Conservation (phyloP, 2,888 invertebrate species). For the Phengaris arion region DNA sequence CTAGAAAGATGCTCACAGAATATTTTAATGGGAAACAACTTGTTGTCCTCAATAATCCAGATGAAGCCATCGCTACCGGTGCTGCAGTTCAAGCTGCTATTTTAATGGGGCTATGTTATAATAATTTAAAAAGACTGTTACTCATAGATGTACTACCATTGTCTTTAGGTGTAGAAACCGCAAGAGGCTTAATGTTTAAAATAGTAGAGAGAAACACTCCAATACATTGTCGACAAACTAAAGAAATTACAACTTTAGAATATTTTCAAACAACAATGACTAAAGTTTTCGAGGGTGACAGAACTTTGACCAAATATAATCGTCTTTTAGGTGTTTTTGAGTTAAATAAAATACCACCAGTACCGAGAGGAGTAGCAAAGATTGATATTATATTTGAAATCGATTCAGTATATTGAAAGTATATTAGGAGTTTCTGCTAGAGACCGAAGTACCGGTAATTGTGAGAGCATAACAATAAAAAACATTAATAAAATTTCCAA, state of each 20-base stretch:
- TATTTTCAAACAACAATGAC: slow-evolving; percentile 62
- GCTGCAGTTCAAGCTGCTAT: slow-evolving; percentile 65
- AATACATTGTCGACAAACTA: slow-evolving; percentile 57
- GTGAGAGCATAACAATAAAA: slow-evolving; percentile 50
- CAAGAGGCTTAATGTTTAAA: slow-evolving; percentile 61
- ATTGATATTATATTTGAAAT: slow-evolving; percentile 61
- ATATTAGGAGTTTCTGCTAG: slow-evolving; percentile 57
- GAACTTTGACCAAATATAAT: slow-evolving; percentile 59
- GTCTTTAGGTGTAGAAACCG: slow-evolving; percentile 61
- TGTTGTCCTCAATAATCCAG: slow-evolving; percentile 56
- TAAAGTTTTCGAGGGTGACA: slow-evolving; percentile 64
- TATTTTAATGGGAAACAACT: slow-evolving; percentile 52
- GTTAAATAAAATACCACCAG: slow-evolving; percentile 58
- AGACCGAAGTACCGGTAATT: slow-evolving; percentile 55
- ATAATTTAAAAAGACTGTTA: slow-evolving; percentile 48
- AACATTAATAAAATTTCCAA: slow-evolving; percentile 54
- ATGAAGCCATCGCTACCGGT: slow-evolving; percentile 63
- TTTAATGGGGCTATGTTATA: slow-evolving; percentile 48
- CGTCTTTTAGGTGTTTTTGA: slow-evolving; percentile 60
- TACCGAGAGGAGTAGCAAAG: slow-evolving; percentile 58
- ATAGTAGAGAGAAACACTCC: slow-evolving; percentile 59
- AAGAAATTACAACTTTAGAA: slow-evolving; percentile 60
- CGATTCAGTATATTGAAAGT: slow-evolving; percentile 48
- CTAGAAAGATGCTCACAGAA: slow-evolving; percentile 50
- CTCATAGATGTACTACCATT: slow-evolving; percentile 62